Evolutionary conservation across 2,888 invertebrate species (phyloP).

Genomic region (Chalcosyrphus nemorum): DNA sequence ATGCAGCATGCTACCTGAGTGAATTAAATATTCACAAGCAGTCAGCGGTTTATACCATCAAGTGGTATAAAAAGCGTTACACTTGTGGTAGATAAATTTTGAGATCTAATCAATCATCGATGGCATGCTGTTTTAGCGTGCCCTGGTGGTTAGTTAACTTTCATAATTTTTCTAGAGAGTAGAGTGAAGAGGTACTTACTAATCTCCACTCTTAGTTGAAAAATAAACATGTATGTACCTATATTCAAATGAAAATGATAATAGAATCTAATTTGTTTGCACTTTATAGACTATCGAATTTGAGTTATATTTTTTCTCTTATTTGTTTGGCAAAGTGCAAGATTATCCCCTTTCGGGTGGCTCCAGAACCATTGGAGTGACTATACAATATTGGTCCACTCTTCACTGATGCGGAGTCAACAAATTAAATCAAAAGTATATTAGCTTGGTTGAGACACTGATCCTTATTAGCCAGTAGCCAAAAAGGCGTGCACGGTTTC

Average conservation of each 20-base stretch:
- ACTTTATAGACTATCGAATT: constrained; percentile 39
- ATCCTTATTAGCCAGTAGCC: too few species aligned
- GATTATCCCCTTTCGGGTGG: constrained; percentile 74
- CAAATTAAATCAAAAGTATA: constrained; percentile 73
- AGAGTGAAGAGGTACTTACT: neutral
- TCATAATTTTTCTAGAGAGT: constrained; percentile 51
- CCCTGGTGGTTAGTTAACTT: constrained; percentile 54
- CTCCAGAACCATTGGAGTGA: constrained; percentile 86
- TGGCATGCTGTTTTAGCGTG: constrained; percentile 74
- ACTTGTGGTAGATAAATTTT: constrained; percentile 6
- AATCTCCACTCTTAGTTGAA: constrained; percentile 49
- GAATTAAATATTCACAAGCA: neutral
- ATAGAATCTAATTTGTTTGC: too few species aligned
- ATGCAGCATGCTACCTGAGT: too few species aligned
- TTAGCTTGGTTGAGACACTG: too few species aligned
- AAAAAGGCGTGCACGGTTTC: too few species aligned
- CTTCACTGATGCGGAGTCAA: constrained; percentile 85
- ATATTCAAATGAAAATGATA: too few species aligned
- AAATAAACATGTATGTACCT: constrained; percentile 22
- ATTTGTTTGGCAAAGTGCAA: constrained; percentile 77
- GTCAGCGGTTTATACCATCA: too few species aligned
- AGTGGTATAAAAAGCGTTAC: neutral
- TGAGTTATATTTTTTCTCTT: constrained; percentile 8
- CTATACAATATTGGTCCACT: constrained; percentile 82
- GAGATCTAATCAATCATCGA: neutral